Evolutionary conservation across 2,113 vertebrate genomes (phyloP).

Genomic region (Chionodraco myersi): DNA sequence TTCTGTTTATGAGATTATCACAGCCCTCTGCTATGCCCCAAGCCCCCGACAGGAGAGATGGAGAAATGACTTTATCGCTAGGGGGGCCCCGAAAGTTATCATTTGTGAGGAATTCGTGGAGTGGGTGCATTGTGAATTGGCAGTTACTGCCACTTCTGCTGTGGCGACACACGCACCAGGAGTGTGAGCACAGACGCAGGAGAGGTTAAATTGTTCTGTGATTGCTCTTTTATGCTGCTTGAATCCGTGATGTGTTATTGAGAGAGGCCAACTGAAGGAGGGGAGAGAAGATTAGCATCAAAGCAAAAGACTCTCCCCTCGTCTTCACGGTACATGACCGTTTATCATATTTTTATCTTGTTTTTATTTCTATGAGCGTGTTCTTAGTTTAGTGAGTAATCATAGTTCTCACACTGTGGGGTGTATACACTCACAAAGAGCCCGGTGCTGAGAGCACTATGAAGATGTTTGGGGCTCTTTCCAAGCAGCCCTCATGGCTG

Average conservation of each 20-base stretch:
- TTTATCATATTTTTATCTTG: conserved; percentile 56
- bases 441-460: conserved; percentile 29
- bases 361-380: conserved; percentile 53
- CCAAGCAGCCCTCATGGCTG: conserved; percentile 33
- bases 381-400: conserved; percentile 44
- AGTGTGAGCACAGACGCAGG: conserved; percentile 59
- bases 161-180: conserved; percentile 47
- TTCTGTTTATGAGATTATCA: conserved; percentile 83
- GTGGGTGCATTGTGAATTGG: conserved; percentile 76
- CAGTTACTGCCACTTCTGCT: conserved; percentile 67
- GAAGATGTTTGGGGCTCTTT: conserved; percentile 43
- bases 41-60: conserved; percentile 76
- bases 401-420: conserved; percentile 18
- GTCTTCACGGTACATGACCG: conserved; percentile 38
- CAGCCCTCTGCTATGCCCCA: conserved; percentile 66
- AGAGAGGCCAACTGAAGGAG: conserved; percentile 72
- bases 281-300: conserved; percentile 63
- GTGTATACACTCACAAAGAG: conserved; percentile 12
- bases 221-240: conserved; percentile 75
- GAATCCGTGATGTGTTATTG: conserved; percentile 74
- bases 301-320: conserved; percentile 30
- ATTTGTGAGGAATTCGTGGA: conserved; percentile 74
- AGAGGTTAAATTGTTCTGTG: conserved; percentile 79
- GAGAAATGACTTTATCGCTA: conserved; percentile 82
- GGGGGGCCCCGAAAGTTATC: conserved; percentile 78